These are phyloP conservation scores for Hirudinaria manillensis DNA, from an alignment of 2,888 invertebrate genomes.

Conservation along the genomic window DNA sequence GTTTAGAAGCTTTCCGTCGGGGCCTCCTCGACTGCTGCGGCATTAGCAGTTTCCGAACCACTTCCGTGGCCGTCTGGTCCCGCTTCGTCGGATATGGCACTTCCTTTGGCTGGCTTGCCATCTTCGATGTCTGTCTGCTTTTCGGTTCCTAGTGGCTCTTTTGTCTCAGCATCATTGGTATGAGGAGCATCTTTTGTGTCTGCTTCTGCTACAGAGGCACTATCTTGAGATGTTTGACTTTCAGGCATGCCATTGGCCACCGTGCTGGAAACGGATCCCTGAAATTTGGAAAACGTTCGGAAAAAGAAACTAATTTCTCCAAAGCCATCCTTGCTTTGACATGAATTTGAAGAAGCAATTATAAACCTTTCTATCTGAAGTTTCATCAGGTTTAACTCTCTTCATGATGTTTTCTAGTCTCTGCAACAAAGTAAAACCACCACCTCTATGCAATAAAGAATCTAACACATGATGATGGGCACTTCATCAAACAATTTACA, in stretches of 20 bases:
- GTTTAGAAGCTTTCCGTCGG: too few relatives aligned
- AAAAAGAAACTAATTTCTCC: too few relatives aligned
- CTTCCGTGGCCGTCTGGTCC: background rate
- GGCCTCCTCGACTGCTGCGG: background rate
- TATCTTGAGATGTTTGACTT: too few relatives aligned
- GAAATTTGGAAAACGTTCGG: background rate
- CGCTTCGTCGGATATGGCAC: background rate
- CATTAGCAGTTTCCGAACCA: background rate
- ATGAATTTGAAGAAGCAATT: background rate
- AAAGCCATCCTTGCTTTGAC: too few relatives aligned
- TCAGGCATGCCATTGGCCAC: too few relatives aligned
- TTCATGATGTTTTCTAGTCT: slow-evolving; percentile 30
- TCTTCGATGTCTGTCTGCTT: background rate
- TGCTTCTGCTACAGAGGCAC: background rate
- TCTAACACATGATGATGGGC: too few relatives aligned
- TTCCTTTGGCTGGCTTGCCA: slow-evolving; percentile 13
- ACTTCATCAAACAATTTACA: too few relatives aligned
- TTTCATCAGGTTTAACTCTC: slow-evolving; percentile 27
- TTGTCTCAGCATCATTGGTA: background rate
- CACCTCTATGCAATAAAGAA: background rate
- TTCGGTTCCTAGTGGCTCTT: background rate
- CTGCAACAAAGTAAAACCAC: background rate
- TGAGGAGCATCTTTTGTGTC: background rate
- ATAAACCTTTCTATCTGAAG: slow-evolving; percentile 21
- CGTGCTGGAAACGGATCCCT: background rate